Base-by-base conservation (phyloP, 37 sponge, comb jelly and placozoan species). In the Axinella damicornis region DNA sequence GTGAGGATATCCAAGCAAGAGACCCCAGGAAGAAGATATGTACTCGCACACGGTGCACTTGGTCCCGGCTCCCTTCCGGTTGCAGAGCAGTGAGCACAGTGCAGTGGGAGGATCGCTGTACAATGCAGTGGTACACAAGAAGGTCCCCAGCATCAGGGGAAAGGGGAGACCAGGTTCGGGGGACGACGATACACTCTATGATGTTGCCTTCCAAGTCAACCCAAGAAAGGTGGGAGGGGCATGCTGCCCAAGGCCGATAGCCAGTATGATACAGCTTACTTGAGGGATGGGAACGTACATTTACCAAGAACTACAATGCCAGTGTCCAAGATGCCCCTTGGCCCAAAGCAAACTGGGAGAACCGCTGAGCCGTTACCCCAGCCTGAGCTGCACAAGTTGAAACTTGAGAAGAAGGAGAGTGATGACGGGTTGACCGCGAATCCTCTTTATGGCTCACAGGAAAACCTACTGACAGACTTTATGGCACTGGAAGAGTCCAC, bases 1-100 rank as follows among this genome's bases (percentile, higher is more conserved):
- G 28, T 2, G 33, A n/a, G 27, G 63, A 27, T 5, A 27, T 62
- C 28, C 63, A n/a, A 13, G 2, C 24, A 27, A n/a, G 28, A 28
- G 63, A 28, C 28, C 28, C 63, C 63, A 6, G 12, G 46, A 39
- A 0, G 87, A 86, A 9, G 73, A 79, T 32, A 71, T 70, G 0
- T 86, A 86, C 53, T 70, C 87, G n/a, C 87, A 86, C 70, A 79
- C 87, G 14, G 68, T 53, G 31, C 87, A 86, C 73, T 19, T 21
- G 35, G 14, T 85, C 5, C 85, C 85, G 2, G 69, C 20, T 0
- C 78, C 52, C 22, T 85, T 85, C 66, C 24, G 53, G 19, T n/a
- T 31, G 22, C 24, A 57, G 16, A 53, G 57, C 46, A 65, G 33
- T 22, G n/a, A 46, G 14, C 55, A 65, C 31, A 77, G 20, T 17